Evolutionary conservation across 2,113 vertebrate species (phyloP).

Genomic region (Pterocles orientalis): DNA sequence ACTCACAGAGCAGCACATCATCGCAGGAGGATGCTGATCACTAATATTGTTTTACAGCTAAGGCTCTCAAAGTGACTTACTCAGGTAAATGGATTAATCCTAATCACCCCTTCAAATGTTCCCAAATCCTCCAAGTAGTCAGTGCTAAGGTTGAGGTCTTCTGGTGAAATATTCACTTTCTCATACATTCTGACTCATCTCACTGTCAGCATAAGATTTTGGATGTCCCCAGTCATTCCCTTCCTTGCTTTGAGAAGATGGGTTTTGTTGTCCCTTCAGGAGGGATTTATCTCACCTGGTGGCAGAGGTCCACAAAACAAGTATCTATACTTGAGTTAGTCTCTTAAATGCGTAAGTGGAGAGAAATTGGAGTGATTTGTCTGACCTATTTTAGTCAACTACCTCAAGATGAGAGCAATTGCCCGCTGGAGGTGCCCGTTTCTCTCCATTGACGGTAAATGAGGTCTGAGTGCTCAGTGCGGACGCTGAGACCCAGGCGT

Average conservation of each 20-base stretch:
- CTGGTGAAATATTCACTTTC: background rate
- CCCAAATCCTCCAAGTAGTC: background rate
- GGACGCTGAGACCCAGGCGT: background rate
- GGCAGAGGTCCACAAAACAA: conserved; percentile 19
- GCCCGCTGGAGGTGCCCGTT: conserved; percentile 32
- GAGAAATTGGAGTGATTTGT: conserved; percentile 54
- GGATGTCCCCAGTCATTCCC: background rate
- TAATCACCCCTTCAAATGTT: background rate
- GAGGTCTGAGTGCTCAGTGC: conserved; percentile 14
- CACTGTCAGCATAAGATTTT: background rate
- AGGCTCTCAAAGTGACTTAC: background rate
- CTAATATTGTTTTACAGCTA: conserved; percentile 18
- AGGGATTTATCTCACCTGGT: background rate
- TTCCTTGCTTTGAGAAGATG: background rate
- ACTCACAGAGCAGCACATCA: background rate
- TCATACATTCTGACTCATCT: rapidly evolving
- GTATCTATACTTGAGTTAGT: background rate
- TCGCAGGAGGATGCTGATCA: background rate
- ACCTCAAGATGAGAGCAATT: conserved; percentile 48
- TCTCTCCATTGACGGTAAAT: conserved; percentile 14
- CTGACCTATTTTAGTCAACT: conserved; percentile 43
- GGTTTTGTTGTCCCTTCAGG: background rate
- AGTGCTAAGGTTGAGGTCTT: background rate
- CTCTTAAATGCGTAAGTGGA: conserved; percentile 42
- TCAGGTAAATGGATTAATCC: conserved; percentile 35